phyloP scores from a whole-genome alignment of 2,888 invertebrate genomes.

The Automeris io region DNA sequence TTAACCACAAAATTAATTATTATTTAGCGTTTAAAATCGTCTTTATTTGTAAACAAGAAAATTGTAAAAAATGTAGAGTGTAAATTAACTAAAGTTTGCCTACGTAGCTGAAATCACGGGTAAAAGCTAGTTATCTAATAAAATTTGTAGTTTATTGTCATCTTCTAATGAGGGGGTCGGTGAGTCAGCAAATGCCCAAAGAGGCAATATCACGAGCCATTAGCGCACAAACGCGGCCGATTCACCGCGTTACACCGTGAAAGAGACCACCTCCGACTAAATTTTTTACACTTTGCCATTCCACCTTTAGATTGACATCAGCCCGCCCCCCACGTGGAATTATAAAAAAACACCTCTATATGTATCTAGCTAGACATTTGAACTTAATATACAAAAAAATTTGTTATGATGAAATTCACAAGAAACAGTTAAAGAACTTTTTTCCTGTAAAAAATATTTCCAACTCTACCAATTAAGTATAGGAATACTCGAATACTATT shows the following conservation, averaged over 20 bases:
- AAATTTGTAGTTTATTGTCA: conserved; percentile 3
- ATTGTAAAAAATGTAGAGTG: too few species aligned
- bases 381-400: too few species aligned
- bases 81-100: too few species aligned
- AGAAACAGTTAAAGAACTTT: too few species aligned
- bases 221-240: conserved; percentile 57
- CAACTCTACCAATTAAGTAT: too few species aligned
- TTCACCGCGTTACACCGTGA: conserved; percentile 63
- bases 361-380: not conserved
- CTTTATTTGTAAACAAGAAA: too few species aligned
- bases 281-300: conserved; percentile 52
- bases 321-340: conserved; percentile 54
- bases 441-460: too few species aligned
- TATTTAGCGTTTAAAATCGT: too few species aligned
- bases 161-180: conserved; percentile 34
- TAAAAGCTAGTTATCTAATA: not conserved
- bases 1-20: too few species aligned
- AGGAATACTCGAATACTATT: too few species aligned
- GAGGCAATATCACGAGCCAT: conserved; percentile 64
- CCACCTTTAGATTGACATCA: conserved; percentile 24
- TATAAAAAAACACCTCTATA: conserved; percentile 6
- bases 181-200: conserved; percentile 56
- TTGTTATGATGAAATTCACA: too few species aligned
- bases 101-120: too few species aligned
- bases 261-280: conserved; percentile 60